Percentiles rank a stretch among this genome's conserved stretches.
phyloP scores from a whole-genome alignment of 2,797 vertebrate genomes.

The Clarias platycephalus region DNA sequence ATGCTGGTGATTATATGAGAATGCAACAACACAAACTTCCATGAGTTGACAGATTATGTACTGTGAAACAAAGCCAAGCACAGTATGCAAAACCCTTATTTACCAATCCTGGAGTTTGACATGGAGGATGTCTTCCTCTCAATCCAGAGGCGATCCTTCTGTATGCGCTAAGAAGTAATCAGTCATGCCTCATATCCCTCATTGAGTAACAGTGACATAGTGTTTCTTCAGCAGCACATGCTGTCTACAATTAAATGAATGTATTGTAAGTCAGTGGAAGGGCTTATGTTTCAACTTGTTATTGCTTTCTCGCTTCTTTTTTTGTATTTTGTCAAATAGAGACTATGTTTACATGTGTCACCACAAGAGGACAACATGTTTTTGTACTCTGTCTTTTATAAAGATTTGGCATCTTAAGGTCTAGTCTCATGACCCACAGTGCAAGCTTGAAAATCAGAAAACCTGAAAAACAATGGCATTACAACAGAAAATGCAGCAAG shows the following conservation, averaged over 20 bases:
- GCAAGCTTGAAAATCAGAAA: conserved; percentile 91
- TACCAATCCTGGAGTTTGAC: conserved; percentile 49
- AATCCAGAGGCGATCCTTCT: conserved; percentile 47
- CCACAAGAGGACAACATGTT: conserved; percentile 69
- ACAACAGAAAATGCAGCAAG: conserved; percentile 73
- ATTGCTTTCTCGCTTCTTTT: conserved; percentile 51
- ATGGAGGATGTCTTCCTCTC: conserved; percentile 53
- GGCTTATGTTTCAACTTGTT: conserved; percentile 58
- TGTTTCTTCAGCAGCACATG: conserved; percentile 52
- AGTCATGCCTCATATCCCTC: conserved; percentile 50
- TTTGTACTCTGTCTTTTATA: conserved; percentile 90
- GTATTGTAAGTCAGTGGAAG: conserved; percentile 60
- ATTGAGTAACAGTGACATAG: conserved; percentile 53
- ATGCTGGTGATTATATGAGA: conserved; percentile 35
- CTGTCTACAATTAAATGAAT: conserved; percentile 61
- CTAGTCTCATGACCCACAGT: conserved; percentile 88
- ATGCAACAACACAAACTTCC: conserved; percentile 42
- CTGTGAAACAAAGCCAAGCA: conserved; percentile 59
- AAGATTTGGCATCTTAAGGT: conserved; percentile 84
- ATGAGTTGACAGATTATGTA: conserved; percentile 45
- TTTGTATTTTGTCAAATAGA: conserved; percentile 59
- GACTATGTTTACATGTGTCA: conserved; percentile 80
- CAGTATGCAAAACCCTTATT: conserved; percentile 50
- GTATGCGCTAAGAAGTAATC: conserved; percentile 40
- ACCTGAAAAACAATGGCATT: conserved; percentile 80